phyloP scores from a whole-genome alignment of 2,113 vertebrate genomes.

The Erinaceus europaeus region DNA sequence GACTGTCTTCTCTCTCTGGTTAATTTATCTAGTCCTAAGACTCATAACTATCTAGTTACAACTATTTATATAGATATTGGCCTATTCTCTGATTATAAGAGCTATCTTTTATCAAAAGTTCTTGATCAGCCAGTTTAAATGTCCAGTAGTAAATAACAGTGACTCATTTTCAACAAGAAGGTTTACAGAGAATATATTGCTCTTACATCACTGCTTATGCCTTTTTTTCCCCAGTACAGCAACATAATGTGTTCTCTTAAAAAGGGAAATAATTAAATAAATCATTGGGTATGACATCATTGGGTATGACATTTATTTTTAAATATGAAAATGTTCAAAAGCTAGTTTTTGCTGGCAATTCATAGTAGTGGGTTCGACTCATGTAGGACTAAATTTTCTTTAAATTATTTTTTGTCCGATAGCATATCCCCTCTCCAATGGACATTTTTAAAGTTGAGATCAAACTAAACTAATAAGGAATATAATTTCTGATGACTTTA shows the following conservation, averaged over 20 bases:
- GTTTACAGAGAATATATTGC: slow-evolving; percentile 41
- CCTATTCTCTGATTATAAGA: not conserved
- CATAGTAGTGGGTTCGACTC: not conserved
- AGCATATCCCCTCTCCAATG: not conserved
- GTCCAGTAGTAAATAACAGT: slow-evolving; percentile 32
- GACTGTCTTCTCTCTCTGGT: slow-evolving; percentile 7
- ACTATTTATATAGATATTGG: not conserved
- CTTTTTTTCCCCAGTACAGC: not conserved
- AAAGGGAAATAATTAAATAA: slow-evolving; percentile 33
- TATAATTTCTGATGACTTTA: not conserved
- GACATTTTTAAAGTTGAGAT: not conserved
- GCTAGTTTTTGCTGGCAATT: not conserved
- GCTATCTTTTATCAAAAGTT: slow-evolving; percentile 22
- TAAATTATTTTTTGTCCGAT: not conserved
- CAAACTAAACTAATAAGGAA: not conserved
- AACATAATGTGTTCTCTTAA: slow-evolving; percentile 24
- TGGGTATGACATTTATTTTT: not conserved
- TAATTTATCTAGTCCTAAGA: not conserved
- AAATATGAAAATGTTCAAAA: not conserved
- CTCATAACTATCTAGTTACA: slow-evolving; percentile 28
- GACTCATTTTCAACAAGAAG: slow-evolving; percentile 22
- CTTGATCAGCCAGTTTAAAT: not conserved
- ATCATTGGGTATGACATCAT: not conserved
- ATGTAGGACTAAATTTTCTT: not conserved
- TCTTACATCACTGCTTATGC: not conserved